Percentiles rank a stretch among this genome's conserved stretches.
Evolutionary conservation across 2,888 invertebrate genomes (phyloP).

Genomic region (Julus scandinavius): DNA sequence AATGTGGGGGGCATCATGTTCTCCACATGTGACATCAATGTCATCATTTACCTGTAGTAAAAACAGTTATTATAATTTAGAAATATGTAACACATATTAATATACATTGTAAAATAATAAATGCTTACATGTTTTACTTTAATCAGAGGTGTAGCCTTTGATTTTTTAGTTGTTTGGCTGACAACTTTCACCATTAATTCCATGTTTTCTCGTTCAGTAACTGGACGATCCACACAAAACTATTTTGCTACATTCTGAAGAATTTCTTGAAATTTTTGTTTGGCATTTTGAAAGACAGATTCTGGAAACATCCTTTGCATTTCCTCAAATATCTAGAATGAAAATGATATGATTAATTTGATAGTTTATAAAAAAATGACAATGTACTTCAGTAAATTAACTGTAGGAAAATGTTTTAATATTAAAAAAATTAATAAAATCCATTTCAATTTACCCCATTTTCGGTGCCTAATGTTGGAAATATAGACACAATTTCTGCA

Average conservation of each 20-base stretch:
- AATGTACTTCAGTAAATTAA: too few relatives aligned
- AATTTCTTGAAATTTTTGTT: background rate
- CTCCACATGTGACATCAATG: background rate
- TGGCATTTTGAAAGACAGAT: background rate
- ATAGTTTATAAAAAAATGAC: background rate
- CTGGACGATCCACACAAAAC: background rate
- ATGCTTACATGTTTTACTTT: background rate
- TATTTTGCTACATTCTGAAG: background rate
- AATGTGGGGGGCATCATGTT: too few relatives aligned
- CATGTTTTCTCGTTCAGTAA: background rate
- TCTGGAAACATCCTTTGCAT: background rate
- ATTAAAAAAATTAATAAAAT: too few relatives aligned
- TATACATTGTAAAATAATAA: background rate
- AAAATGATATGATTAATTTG: background rate
- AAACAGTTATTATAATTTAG: background rate
- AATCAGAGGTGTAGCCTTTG: background rate
- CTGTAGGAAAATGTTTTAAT: too few relatives aligned
- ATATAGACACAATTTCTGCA: background rate
- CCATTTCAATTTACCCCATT: background rate
- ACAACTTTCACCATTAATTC: background rate
- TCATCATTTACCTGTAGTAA: background rate
- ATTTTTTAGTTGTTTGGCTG: background rate
- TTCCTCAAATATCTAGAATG: background rate
- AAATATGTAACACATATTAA: background rate
- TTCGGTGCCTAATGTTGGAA: background rate